These are phyloP conservation scores for Chesias legatella DNA, from an alignment of 2,888 invertebrate species.

Conservation along the genomic window DNA sequence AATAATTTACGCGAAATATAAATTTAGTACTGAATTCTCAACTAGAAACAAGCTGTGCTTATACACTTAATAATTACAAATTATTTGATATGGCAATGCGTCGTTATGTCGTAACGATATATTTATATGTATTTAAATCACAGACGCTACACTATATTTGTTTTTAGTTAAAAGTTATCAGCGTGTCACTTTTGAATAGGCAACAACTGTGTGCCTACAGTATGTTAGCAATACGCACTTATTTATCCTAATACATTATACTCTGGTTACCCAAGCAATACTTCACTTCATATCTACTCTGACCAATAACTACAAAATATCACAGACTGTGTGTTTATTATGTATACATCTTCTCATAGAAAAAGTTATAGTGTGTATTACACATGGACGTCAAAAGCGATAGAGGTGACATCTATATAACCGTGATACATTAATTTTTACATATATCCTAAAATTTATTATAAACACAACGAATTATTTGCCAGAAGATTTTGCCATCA, in stretches of 20 bases:
- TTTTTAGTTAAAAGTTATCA: slow-evolving; percentile 53
- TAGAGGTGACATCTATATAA: slow-evolving; percentile 74
- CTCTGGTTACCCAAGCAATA: slow-evolving; percentile 76
- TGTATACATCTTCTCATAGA: slow-evolving; percentile 80
- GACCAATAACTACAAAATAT: slow-evolving; percentile 80
- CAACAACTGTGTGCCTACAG: slow-evolving; percentile 68
- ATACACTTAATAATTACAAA: slow-evolving; percentile 60
- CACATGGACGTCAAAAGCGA: slow-evolving; percentile 79
- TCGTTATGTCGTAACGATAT: slow-evolving; percentile 63
- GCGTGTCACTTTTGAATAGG: slow-evolving; percentile 62
- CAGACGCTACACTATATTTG: slow-evolving; percentile 68
- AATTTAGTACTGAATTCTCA: slow-evolving; percentile 45
- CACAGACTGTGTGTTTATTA: slow-evolving; percentile 80
- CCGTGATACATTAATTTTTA: slow-evolving; percentile 64
- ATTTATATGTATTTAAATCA: slow-evolving; percentile 74
- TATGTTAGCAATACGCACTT: slow-evolving; percentile 73
- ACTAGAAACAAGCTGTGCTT: slow-evolving; percentile 40
- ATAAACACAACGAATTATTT: slow-evolving; percentile 64
- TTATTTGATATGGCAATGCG: slow-evolving; percentile 76
- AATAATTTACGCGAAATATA: slow-evolving; percentile 47
- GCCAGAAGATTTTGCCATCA: slow-evolving; percentile 65
- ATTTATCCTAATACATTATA: slow-evolving; percentile 70
- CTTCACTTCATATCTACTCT: slow-evolving; percentile 75
- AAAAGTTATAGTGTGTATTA: slow-evolving; percentile 74
- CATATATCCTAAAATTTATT: slow-evolving; percentile 56